phyloP scores from a whole-genome alignment of 2,797 vertebrate genomes.

The Rhyacichthys aspro region DNA sequence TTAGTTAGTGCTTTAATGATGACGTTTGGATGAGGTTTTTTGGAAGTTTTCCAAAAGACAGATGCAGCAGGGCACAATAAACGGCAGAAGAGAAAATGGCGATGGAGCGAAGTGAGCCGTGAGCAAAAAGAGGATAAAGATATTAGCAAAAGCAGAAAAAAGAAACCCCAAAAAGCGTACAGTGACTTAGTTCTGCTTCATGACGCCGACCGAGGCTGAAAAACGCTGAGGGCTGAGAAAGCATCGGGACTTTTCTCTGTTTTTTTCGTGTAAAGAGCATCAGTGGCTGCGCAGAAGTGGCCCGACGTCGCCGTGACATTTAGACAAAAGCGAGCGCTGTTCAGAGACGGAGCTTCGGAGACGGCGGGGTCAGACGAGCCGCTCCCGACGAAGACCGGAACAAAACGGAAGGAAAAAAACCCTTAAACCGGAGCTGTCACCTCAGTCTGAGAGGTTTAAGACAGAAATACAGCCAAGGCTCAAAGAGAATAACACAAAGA shows the following conservation, averaged over 20 bases:
- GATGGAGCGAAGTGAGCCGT: not conserved
- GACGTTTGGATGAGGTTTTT: not conserved
- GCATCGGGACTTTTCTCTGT: not conserved
- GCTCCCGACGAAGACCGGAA: constrained; percentile 20
- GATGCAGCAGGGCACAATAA: not conserved
- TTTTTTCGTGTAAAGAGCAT: constrained; percentile 38
- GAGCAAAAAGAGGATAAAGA: constrained; percentile 41
- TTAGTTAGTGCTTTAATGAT: too few relatives aligned
- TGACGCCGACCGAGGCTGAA: constrained; percentile 50
- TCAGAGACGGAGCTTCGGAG: constrained; percentile 34
- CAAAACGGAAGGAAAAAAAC: constrained; percentile 7
- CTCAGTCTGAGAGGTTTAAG: not conserved
- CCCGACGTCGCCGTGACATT: constrained; percentile 58
- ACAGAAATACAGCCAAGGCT: not conserved
- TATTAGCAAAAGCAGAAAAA: constrained; percentile 47
- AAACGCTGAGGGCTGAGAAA: constrained; percentile 41
- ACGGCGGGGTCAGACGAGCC: constrained; percentile 41
- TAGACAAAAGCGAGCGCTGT: constrained; percentile 59
- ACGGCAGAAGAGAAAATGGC: not conserved
- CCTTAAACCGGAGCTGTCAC: constrained; percentile 27
- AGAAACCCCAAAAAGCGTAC: constrained; percentile 54
- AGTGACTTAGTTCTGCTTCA: constrained; percentile 69
- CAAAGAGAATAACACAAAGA: not conserved
- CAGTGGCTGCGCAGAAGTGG: constrained; percentile 41
- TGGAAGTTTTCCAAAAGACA: not conserved